phyloP scores from a whole-genome alignment of 2,113 vertebrate species.

The Plotosus lineatus region DNA sequence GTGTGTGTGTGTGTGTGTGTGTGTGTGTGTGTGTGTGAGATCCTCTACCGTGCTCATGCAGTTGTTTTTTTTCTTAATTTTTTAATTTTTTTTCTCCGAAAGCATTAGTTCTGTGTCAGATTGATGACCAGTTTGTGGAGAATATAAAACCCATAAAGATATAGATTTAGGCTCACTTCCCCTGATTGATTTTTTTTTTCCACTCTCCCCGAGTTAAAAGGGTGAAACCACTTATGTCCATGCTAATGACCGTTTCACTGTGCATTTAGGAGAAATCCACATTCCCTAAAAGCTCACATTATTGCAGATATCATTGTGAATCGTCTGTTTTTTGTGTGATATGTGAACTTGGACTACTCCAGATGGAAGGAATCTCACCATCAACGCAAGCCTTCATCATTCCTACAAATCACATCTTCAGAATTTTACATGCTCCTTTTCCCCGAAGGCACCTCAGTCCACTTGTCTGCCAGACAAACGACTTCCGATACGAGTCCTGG shows the following conservation, averaged over 20 bases:
- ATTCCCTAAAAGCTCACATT: constrained; percentile 75
- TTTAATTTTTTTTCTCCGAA: constrained; percentile 8
- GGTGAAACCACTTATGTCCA: constrained; percentile 76
- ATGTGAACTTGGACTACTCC: constrained; percentile 67
- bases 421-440: constrained; percentile 37
- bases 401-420: constrained; percentile 35
- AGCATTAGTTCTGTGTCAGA: constrained; percentile 64
- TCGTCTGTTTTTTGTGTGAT: constrained; percentile 65
- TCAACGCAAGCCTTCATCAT: neutral
- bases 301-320: constrained; percentile 73
- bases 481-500: neutral
- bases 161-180: constrained; percentile 75
- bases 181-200: constrained; percentile 71
- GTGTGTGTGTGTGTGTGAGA: no score
- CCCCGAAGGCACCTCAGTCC: constrained; percentile 30
- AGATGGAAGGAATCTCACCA: constrained; percentile 23
- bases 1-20: no score
- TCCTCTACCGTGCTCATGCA: constrained; percentile 3
- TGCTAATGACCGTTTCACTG: constrained; percentile 75
- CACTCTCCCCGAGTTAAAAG: constrained; percentile 67
- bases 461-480: neutral
- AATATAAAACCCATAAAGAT: constrained; percentile 71
- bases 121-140: constrained; percentile 68
- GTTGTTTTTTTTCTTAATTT: neutral
- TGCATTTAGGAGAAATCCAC: constrained; percentile 69